Percentiles rank a stretch among this genome's conserved stretches.
Conservation (phyloP, 2,888 invertebrate species). For the Iphiclides podalirius region DNA sequence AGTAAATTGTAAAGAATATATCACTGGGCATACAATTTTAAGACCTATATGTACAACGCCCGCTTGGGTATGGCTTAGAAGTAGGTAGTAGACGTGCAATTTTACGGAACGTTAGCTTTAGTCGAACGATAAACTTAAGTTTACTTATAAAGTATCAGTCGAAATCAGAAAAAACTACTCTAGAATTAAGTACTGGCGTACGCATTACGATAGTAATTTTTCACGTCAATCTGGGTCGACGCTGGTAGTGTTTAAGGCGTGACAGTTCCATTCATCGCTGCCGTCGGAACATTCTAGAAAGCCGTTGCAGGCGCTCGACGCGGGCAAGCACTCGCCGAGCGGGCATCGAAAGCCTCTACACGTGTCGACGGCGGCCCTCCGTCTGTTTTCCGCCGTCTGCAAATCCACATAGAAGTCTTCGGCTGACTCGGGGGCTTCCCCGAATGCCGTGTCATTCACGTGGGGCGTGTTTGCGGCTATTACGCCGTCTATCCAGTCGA, state of each 20-base stretch:
- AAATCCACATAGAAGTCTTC: slow-evolving; percentile 65
- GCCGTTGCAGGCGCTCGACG: slow-evolving; percentile 87
- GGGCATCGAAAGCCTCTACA: slow-evolving; percentile 88
- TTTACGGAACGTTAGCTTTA: background rate
- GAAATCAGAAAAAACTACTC: slow-evolving; percentile 53
- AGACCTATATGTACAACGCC: slow-evolving; percentile 68
- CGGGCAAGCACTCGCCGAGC: slow-evolving; percentile 86
- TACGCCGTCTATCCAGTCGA: slow-evolving; percentile 84
- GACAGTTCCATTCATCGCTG: slow-evolving; percentile 85
- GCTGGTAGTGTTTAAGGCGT: slow-evolving; percentile 45
- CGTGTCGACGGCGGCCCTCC: slow-evolving; percentile 49
- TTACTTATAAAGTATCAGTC: slow-evolving; percentile 76
- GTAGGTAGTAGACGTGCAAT: background rate
- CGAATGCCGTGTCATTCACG: slow-evolving; percentile 36
- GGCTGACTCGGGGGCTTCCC: slow-evolving; percentile 41
- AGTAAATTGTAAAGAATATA: slow-evolving; percentile 47
- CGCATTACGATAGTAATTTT: slow-evolving; percentile 30
- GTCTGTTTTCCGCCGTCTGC: slow-evolving; percentile 63
- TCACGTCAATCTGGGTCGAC: slow-evolving; percentile 53
- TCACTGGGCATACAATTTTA: slow-evolving; percentile 39
- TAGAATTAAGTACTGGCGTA: slow-evolving; percentile 65
- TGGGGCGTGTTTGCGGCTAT: slow-evolving; percentile 60
- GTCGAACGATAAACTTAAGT: slow-evolving; percentile 36
- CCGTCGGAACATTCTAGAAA: slow-evolving; percentile 88
- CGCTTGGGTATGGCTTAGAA: slow-evolving; percentile 42